Evolutionary conservation across 2,888 invertebrate genomes (phyloP), one percentile per base, ranked within the genome.

Genomic region (Dinocampus coccinellae): DNA sequence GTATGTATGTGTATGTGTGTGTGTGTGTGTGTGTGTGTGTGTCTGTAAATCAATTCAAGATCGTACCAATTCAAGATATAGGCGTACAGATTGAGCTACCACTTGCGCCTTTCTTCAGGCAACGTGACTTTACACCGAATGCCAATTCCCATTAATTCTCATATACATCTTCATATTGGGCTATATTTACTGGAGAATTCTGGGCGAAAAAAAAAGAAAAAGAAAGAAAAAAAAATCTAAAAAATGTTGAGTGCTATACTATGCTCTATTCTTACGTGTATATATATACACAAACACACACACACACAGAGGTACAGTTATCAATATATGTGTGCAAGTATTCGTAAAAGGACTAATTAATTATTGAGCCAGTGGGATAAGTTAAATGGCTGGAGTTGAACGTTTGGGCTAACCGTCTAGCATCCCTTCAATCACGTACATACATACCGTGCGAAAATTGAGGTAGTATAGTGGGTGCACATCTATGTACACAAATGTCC

Each of bases 291-390:
- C 3, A 16, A 2, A 3, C 1, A 16, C 47, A n/a, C 39, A 74
- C 72, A 72, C 79, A 80, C 76, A 78, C 77, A 76, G 76, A 75
- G 47, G 65, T 70, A 47, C 74, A 33, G 63, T 65, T 70, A 76
- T 73, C 73, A 75, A 73, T 80, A 82, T 82, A 83, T 84, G 83
- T 84, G 81, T 81, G 20, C 79, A 71, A 76, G 60, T 79, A 83
- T 84, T 83, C 84, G 81, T 81, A 6, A 78, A 71, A 76, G 60
- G 79, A 78, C 81, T 83, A 82, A 84, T 84, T 84, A 83, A 84
- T 84, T 84, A 82, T 83, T 82, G 83, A 81, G 81, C 83, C 83
- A 84, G 62, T 64, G 69, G 77, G 75, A 77, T 79, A 75, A 77
- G 78, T 75, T 70, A 74, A 73, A 72, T 73, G 70, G 72, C 76